A percentile compares a stretch with the other conserved stretches of the same genome.
These are phyloP conservation scores for Rotaria socialis DNA, from an alignment of 2,888 invertebrate genomes.

Conservation along the genomic window DNA sequence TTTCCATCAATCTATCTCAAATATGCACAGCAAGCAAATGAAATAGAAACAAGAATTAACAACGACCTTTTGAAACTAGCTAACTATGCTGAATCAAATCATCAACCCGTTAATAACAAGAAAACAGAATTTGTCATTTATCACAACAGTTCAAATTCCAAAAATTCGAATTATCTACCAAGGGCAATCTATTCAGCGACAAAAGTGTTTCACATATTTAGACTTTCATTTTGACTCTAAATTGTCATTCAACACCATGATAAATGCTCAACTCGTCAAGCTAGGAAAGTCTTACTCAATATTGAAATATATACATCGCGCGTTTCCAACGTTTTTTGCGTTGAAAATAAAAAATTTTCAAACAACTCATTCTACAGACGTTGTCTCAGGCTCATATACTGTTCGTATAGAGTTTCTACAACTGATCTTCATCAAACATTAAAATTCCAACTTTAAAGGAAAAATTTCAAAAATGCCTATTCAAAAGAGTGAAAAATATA, in stretches of 20 bases:
- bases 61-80: neutral
- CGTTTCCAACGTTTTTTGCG: neutral
- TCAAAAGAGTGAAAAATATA: neutral
- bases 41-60: neutral
- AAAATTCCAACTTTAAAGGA: neutral
- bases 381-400: neutral
- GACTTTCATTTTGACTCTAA: neutral
- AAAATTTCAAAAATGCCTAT: neutral
- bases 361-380: neutral
- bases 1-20: neutral
- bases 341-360: neutral
- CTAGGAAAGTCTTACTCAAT: neutral
- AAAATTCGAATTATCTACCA: neutral
- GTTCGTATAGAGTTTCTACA: neutral
- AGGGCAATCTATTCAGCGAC: neutral
- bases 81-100: neutral
- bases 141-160: neutral
- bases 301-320: neutral
- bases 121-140: neutral
- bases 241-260: neutral
- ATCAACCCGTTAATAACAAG: neutral
- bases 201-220: neutral
- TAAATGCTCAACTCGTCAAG: neutral
- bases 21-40: neutral
- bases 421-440: neutral